Base-by-base conservation (phyloP, 2,797 vertebrate genomes). In the Sardinella longiceps region DNA sequence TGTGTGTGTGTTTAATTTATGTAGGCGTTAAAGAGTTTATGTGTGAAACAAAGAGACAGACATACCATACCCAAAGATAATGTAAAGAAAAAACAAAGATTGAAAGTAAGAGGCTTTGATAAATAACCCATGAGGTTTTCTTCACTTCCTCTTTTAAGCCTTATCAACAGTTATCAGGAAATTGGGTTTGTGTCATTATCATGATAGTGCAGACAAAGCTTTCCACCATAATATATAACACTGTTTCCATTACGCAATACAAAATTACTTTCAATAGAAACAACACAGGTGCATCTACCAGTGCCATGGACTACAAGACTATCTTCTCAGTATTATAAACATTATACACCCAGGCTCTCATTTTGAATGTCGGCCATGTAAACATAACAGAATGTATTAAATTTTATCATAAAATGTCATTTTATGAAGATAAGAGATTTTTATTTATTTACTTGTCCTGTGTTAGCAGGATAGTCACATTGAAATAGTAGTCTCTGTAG, bases 101-200 rank as follows among this genome's bases (percentile, higher is more conserved):
- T 20, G 28, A 70, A 70, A 70, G 63, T 15, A 66, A 14, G 25
- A 66, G 4, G 60, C 28, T 33, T 33, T 33, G 30, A 70, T 70
- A 70, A 70, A 70, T 70, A 70, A 70, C 63, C 63, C 28, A 25
- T 66, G 60, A 74, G 30, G 66, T 74, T 43, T 77, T 77, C 33
- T 37, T 33, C 12, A 33, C 70, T 77, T 77, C 70, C 70, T 77
- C 70, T 43, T 77, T 77, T 20, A 23, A 2, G 37, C 20, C 37
- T 77, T 39, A 77, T 43, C 70, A 77, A 39, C 37, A 77, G 70
- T 7, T 77, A 43, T 77, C 18, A 77, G 70, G 70, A 77, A 77
- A 77, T 77, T 18, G 33, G 15, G 33, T 77, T 70, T 15, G 63
- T 11, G 0, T 14, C 37, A 74, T 39, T 15, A 77, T 39, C 5